Evolutionary conservation across 2,113 vertebrate species (phyloP), one percentile per base, ranked within the genome.

Genomic region (Hucho hucho): DNA sequence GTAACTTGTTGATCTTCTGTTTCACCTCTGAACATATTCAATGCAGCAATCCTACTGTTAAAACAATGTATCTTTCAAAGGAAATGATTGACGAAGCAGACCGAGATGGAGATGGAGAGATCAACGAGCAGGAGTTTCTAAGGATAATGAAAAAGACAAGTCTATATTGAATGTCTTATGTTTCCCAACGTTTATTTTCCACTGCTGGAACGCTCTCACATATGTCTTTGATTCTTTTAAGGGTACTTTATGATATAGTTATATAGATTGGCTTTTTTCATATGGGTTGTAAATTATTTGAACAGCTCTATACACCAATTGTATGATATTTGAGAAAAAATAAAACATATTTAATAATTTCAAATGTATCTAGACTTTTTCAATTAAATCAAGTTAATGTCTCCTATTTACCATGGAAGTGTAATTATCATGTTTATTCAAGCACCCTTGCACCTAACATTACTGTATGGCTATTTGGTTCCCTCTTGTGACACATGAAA

Each of bases 31-130:
- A 53, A 53, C 4, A 53, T 53, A 16, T 53, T 53, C 49, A 18
- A 4, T 16, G 49, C 49, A 53, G 49, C 49, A 14, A 18, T 53
- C 73, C 71, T 78, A 53, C 49, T 53, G 49, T 11, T 43, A 4
- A 53, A 16, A 18, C 14, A 18, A 53, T 53, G 14, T 53, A 53
- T 53, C 49, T 66, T 56, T 90, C 87, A 70, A 80, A 98, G 98
- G 97, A 99, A 91, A 98, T 99, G 97, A 97, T 99, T 25, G 94
- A 96, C 16, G 97, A 98, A 92, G 97, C 97, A 24, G 96, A 99
- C 84, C 84, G 88, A 81, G 96, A 98, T 37, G 95, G 96, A 24
- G 96, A 98, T 68, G 96, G 97, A 11, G 96, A 97, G 90, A 94
- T 98, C 24, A 96, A 90, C 11, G 95, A 98, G 87, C 93, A 96